Percentiles rank a stretch among this genome's conserved stretches.
These are phyloP conservation scores for Larimichthys crocea DNA, from an alignment of 2,113 vertebrate genomes.

Conservation along the genomic window DNA sequence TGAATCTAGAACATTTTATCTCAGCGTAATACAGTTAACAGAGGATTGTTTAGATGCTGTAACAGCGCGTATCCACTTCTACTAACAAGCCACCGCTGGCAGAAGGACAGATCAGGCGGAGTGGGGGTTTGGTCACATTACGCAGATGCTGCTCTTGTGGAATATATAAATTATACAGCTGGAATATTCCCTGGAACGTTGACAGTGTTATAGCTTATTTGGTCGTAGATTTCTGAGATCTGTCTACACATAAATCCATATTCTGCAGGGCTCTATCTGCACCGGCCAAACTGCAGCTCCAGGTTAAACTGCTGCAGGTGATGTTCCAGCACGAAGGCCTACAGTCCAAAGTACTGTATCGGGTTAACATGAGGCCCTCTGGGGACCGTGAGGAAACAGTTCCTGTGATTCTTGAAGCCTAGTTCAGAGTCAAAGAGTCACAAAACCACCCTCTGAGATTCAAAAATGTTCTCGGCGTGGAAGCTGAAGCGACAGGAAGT, in stretches of 20 bases:
- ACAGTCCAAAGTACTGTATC: background rate
- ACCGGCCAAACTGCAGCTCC: background rate
- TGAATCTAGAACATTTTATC: background rate
- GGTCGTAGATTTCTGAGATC: background rate
- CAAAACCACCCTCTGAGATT: too few species aligned
- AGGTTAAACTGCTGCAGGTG: background rate
- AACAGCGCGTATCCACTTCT: slow-evolving; percentile 26
- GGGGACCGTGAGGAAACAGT: too few species aligned
- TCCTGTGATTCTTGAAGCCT: too few species aligned
- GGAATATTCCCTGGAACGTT: background rate
- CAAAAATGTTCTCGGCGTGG: background rate
- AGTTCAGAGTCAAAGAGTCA: background rate
- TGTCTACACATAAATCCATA: background rate
- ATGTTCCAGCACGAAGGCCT: background rate
- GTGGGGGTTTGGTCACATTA: slow-evolving; percentile 8
- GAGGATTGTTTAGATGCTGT: slow-evolving; percentile 37
- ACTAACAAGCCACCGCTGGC: slow-evolving; percentile 30
- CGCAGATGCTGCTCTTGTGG: background rate
- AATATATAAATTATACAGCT: background rate
- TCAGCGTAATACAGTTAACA: background rate
- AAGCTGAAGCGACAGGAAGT: background rate
- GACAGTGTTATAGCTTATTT: background rate
- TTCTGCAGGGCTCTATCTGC: background rate
- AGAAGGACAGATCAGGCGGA: slow-evolving; percentile 48
- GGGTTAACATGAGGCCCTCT: background rate